Evolutionary conservation across 1,140 invertebrate species (phyloP), one percentile per base, ranked within the genome.

Genomic region (Lethocerus indicus): DNA sequence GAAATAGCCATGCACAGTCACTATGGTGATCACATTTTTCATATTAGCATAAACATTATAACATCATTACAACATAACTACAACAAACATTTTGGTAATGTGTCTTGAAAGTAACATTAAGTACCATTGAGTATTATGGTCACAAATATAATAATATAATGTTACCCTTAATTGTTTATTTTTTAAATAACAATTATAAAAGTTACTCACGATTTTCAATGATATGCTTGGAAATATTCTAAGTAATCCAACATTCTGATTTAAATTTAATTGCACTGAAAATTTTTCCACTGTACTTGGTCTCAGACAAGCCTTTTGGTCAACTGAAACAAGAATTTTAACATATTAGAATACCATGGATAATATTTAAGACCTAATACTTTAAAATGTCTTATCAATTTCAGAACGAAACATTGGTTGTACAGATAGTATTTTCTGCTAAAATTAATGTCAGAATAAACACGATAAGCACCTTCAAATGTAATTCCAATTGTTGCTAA

Each of bases 191-290:
- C n/a, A n/a, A n/a, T n/a, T n/a, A n/a, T n/a, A n/a, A n/a, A n/a
- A 21, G 51, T 28, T 25, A 60, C 64, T 68, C 48, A 92, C 81
- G 9, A 84, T 81, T 50, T 81, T 72, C 13, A 72, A 68, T 14
- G 84, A 84, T 54, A 96, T 93, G 54, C 85, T 87, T 0, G 92
- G 92, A 63, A 94, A 95, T 55, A 96, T 72, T 14, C 88, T 71
- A 7, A 96, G 62, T 5, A 94, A 59, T 0, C 83, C 84, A 13
- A 96, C 89, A 63, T 94, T 85, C 50, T 78, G 71, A 62, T 81
- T 87, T 53, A 95, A 68, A n/a, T 71, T 73, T 4, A 75, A 69
- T 54, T 87, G 78, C 0, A 92, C 78, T n/a, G 66, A 64, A 58
- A 92, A 92, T 52, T 79, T 79, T 42, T 82, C 77, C 40, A 87